These are phyloP conservation scores for Corvus moneduloides DNA, from an alignment of 2,113 vertebrate genomes.

Conservation along the genomic window DNA sequence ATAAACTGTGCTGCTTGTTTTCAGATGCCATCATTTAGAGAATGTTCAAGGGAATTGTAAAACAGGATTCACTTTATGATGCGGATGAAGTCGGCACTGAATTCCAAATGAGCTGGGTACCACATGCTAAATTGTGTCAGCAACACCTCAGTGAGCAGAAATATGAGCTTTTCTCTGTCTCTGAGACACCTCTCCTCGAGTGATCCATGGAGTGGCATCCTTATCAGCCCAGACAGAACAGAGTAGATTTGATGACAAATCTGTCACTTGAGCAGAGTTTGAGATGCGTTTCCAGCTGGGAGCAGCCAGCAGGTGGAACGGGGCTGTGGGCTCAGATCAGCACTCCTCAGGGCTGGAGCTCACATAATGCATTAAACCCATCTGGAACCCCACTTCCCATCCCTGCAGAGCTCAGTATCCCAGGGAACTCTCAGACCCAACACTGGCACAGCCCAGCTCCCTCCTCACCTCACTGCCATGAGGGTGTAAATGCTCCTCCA, in stretches of 20 bases:
- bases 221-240: conserved; percentile 41
- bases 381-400: neutral
- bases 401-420: neutral
- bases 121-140: conserved; percentile 52
- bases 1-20: conserved; percentile 45
- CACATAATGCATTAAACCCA: neutral
- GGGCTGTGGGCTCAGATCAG: neutral
- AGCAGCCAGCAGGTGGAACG: neutral
- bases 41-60: conserved; percentile 62
- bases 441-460: neutral
- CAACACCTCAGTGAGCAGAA: conserved; percentile 59
- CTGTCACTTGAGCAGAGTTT: neutral
- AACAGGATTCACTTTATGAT: conserved; percentile 57
- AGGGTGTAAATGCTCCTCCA: neutral
- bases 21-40: conserved; percentile 62
- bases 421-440: neutral
- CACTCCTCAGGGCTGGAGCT: neutral
- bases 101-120: conserved; percentile 39
- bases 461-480: neutral
- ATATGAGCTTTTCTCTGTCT: conserved; percentile 43
- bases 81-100: conserved; percentile 29
- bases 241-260: conserved; percentile 29
- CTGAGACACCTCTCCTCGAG: conserved; percentile 38
- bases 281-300: neutral
- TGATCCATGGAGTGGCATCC: conserved; percentile 41